Conservation (phyloP, 1,140 invertebrate genomes). For the Leptoteleia sp. region DNA sequence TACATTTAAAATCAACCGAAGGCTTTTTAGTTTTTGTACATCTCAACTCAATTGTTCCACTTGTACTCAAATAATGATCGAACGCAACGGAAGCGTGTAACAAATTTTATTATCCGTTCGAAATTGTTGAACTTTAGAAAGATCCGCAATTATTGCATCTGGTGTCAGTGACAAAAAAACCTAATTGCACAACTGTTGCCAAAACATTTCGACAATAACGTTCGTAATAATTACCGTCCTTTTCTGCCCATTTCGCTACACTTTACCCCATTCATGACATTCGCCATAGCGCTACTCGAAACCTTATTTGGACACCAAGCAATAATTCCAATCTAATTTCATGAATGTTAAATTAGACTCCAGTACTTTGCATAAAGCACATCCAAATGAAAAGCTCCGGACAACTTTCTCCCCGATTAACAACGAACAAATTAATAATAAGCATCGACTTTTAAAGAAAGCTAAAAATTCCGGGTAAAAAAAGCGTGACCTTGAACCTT, state of each 20-base stretch:
- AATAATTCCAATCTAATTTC: no score
- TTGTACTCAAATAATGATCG: background rate
- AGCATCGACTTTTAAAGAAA: no score
- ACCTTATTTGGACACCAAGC: background rate
- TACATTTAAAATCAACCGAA: no score
- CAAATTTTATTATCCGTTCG: background rate
- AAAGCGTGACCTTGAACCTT: slow-evolving; percentile 37
- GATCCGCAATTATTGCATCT: slow-evolving; percentile 32
- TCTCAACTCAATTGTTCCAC: background rate
- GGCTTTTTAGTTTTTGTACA: no score
- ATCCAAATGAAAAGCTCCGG: no score
- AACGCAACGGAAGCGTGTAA: background rate
- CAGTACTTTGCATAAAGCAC: no score
- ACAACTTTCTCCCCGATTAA: no score
- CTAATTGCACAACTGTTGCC: slow-evolving; percentile 11
- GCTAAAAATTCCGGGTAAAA: no score
- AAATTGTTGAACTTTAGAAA: slow-evolving; percentile 23
- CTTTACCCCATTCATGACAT: background rate
- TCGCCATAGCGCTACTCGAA: background rate
- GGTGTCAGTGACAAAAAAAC: slow-evolving; percentile 15
- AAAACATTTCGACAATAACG: slow-evolving; percentile 5
- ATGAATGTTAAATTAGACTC: no score
- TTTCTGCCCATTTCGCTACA: slow-evolving; percentile 9
- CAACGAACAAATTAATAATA: no score
- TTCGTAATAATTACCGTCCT: slow-evolving; percentile 15